Percentiles rank a stretch among this genome's conserved stretches.
Conservation (phyloP, 2,888 invertebrate genomes). For the Lasioglossum villosulum region DNA sequence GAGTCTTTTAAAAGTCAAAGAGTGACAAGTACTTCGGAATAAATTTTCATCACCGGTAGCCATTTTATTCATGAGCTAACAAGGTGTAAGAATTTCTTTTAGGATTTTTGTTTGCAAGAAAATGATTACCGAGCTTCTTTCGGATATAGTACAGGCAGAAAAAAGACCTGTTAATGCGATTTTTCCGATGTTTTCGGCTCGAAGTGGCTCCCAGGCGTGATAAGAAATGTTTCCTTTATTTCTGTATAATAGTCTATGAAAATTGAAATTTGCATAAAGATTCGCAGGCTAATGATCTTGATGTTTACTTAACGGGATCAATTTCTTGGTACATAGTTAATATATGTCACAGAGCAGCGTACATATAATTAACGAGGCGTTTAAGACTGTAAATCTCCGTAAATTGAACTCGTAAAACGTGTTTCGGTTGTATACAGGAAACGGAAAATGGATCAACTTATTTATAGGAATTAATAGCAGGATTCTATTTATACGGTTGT, state of each 20-base stretch:
- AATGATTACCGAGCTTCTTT: neutral
- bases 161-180: neutral
- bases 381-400: neutral
- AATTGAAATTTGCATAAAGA: neutral
- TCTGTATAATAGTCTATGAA: neutral
- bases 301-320: neutral
- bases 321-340: neutral
- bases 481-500: neutral
- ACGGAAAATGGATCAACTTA: neutral
- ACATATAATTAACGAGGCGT: neutral
- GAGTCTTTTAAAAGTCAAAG: neutral
- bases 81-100: neutral
- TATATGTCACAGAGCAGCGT: neutral
- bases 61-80: neutral
- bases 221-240: neutral
- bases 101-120: neutral
- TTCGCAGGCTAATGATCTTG: neutral
- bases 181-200: neutral
- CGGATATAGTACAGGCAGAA: neutral
- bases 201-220: neutral
- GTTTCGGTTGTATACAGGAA: neutral
- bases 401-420: constrained; percentile 5
- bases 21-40: neutral
- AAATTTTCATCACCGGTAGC: neutral
- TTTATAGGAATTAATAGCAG: neutral